Evolutionary conservation across 2,888 invertebrate species (phyloP).

Genomic region (Eupithecia abbreviata): DNA sequence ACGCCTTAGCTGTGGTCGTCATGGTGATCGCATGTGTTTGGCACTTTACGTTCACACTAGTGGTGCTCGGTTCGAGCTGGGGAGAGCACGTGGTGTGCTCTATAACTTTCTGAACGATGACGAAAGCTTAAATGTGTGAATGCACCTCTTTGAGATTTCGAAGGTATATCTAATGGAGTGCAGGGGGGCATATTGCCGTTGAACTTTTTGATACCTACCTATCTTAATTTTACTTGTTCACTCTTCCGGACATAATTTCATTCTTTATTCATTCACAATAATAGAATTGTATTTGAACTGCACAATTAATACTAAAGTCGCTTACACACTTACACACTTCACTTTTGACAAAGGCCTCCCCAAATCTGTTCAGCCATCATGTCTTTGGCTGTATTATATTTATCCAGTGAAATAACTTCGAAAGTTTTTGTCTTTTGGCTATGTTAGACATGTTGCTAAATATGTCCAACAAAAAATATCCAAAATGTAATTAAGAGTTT

Average conservation of each 20-base stretch:
- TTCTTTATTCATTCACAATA: too few species aligned
- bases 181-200: neutral
- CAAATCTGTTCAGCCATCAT: neutral
- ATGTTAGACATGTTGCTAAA: neutral
- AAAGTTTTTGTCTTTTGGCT: neutral
- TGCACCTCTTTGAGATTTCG: neutral
- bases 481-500: too few species aligned
- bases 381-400: neutral
- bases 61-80: slow-evolving; percentile 46
- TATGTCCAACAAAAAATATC: neutral
- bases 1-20: slow-evolving; percentile 75
- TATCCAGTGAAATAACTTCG: neutral
- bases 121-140: neutral
- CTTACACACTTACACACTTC: too few species aligned
- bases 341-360: neutral
- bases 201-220: neutral
- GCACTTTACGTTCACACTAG: slow-evolving; percentile 65
- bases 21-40: slow-evolving; percentile 75
- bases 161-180: neutral
- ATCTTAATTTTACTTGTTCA: neutral
- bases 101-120: neutral
- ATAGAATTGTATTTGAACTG: too few species aligned
- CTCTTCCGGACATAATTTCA: neutral
- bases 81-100: slow-evolving; percentile 39
- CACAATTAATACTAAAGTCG: too few species aligned